These are phyloP conservation scores for Colius striatus DNA, from an alignment of 2,113 vertebrate species.

Conservation along the genomic window DNA sequence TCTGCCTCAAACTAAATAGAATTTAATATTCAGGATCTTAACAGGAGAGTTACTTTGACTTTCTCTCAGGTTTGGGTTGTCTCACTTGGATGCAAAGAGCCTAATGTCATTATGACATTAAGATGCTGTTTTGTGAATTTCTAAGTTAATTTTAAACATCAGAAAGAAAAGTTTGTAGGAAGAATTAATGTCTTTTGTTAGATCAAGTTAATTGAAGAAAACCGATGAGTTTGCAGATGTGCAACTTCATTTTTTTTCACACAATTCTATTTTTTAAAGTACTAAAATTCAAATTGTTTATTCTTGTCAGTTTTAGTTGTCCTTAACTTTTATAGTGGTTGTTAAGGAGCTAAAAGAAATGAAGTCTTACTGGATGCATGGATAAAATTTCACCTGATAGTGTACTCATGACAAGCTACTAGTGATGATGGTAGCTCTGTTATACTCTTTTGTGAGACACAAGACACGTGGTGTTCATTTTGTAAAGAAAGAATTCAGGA, in stretches of 20 bases:
- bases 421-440: background rate
- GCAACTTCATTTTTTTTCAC: background rate
- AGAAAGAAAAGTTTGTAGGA: background rate
- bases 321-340: background rate
- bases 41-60: background rate
- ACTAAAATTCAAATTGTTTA: background rate
- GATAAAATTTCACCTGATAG: background rate
- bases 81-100: background rate
- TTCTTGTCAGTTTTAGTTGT: background rate
- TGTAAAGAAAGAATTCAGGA: background rate
- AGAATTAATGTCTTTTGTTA: background rate
- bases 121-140: background rate
- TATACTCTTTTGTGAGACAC: background rate
- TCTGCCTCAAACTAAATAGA: background rate
- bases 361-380: background rate
- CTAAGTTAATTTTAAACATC: background rate
- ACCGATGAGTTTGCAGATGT: fast-evolving
- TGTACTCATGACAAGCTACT: background rate
- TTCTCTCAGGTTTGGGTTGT: background rate
- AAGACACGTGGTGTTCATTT: background rate
- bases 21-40: background rate
- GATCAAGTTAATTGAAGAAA: background rate
- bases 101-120: background rate
- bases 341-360: background rate
- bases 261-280: background rate